Conservation (phyloP, 2,888 invertebrate genomes). For the Galerucella pusilla region DNA sequence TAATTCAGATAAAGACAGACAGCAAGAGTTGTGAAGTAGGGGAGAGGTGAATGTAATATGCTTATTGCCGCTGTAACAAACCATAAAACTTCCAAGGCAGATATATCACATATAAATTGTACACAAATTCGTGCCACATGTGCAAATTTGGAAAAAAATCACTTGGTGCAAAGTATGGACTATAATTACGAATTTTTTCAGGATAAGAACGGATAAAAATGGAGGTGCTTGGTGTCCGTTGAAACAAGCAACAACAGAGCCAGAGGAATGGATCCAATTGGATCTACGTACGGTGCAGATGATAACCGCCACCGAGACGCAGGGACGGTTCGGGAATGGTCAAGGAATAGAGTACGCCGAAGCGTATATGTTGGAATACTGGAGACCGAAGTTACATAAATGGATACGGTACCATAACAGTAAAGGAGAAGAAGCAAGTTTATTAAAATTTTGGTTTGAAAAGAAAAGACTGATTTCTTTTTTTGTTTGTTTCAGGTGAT, state of each 20-base stretch:
- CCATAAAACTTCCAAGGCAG: too few species aligned
- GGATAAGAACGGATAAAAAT: constrained; percentile 83
- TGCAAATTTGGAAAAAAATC: background rate
- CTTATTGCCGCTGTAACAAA: too few species aligned
- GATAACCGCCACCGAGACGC: constrained; percentile 85
- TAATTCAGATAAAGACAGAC: too few species aligned
- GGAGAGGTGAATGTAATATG: too few species aligned
- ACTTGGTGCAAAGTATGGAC: too few species aligned
- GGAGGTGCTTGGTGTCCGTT: constrained; percentile 97
- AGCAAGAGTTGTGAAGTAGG: too few species aligned
- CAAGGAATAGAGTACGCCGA: constrained; percentile 90
- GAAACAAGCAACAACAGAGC: constrained; percentile 80
- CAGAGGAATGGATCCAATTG: constrained; percentile 83
- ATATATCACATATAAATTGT: too few species aligned
- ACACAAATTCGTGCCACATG: background rate
- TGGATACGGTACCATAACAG: constrained; percentile 85
- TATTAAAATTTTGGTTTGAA: background rate
- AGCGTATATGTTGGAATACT: constrained; percentile 86
- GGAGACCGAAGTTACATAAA: constrained; percentile 80
- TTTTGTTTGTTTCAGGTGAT: constrained; percentile 73
- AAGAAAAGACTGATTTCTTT: background rate
- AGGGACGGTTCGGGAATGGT: constrained; percentile 93
- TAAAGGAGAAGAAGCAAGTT: constrained; percentile 81
- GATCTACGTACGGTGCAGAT: constrained; percentile 83
- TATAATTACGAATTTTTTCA: constrained; percentile 63